Evolutionary conservation across 92 coral and sea anemone species (phyloP).

Genomic region (Zoanthus solanderi): DNA sequence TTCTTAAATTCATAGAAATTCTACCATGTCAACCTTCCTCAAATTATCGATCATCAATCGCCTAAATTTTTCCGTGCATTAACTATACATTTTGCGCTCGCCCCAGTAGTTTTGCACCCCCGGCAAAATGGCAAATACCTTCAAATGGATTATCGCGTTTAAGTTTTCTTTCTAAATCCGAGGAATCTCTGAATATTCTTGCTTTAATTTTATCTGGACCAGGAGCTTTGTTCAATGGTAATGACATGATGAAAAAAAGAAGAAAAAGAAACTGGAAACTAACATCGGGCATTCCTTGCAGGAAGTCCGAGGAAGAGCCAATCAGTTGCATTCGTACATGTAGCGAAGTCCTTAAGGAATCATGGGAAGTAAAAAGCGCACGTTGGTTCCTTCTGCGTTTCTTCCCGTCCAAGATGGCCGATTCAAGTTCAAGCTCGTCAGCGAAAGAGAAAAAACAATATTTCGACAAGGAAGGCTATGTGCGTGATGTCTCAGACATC

Average conservation of each 20-base stretch:
- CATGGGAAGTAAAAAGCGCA: background rate
- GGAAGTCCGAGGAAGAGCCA: background rate
- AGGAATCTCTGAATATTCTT: no score
- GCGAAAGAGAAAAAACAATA: constrained; percentile 3
- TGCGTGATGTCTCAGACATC: constrained; percentile 15
- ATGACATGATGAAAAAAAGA: background rate
- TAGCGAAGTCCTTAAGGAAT: background rate
- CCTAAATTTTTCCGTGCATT: no score
- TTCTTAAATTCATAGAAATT: no score
- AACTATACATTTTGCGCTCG: no score
- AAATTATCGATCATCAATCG: no score
- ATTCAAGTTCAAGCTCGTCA: background rate
- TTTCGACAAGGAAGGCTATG: background rate
- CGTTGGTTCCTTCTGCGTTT: background rate
- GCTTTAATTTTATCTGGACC: no score
- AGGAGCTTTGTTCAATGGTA: no score
- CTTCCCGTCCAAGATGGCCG: constrained; percentile 6
- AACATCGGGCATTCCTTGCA: background rate
- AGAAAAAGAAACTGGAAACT: background rate
- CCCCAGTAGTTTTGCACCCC: no score
- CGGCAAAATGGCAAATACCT: no score
- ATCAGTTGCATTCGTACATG: background rate
- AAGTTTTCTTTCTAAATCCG: no score
- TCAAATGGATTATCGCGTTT: no score
- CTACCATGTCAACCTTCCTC: no score